Conservation (phyloP, 2,888 invertebrate genomes). For the Mesopsocus fuscifrons region DNA sequence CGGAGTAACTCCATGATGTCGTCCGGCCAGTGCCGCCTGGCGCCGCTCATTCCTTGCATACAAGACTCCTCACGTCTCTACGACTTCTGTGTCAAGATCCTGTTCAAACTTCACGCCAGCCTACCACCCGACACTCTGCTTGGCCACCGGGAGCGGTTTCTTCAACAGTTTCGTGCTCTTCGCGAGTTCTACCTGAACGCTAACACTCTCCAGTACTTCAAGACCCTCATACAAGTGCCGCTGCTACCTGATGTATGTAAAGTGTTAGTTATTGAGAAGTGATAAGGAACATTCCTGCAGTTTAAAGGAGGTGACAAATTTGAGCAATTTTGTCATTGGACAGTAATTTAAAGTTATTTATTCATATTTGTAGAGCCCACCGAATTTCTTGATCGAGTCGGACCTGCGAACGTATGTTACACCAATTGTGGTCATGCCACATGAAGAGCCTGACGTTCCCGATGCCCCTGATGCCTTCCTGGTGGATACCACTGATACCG, state of each 20-base stretch:
- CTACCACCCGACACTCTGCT: constrained; percentile 76
- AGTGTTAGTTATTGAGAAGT: constrained; percentile 19
- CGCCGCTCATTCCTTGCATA: constrained; percentile 86
- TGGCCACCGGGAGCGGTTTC: constrained; percentile 80
- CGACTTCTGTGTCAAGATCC: constrained; percentile 87
- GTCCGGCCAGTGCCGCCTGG: constrained; percentile 88
- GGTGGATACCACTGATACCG: constrained; percentile 47
- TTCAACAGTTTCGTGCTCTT: constrained; percentile 70
- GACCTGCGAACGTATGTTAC: constrained; percentile 88
- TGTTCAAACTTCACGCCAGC: constrained; percentile 84
- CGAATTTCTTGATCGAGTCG: constrained; percentile 83
- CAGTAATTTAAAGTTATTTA: no score
- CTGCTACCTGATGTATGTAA: constrained; percentile 67
- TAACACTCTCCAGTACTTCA: constrained; percentile 90
- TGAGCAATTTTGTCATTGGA: no score
- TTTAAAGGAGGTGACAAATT: no score
- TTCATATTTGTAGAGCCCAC: constrained; percentile 44
- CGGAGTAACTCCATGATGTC: constrained; percentile 94
- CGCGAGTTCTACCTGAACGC: constrained; percentile 87
- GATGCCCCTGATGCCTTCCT: constrained; percentile 33
- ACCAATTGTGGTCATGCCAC: constrained; percentile 75
- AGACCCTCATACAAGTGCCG: constrained; percentile 84
- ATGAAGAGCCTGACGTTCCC: constrained; percentile 30
- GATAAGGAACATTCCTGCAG: no score
- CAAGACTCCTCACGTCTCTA: constrained; percentile 93